Conservation (phyloP, 2,113 vertebrate species). For the Gadus macrocephalus region DNA sequence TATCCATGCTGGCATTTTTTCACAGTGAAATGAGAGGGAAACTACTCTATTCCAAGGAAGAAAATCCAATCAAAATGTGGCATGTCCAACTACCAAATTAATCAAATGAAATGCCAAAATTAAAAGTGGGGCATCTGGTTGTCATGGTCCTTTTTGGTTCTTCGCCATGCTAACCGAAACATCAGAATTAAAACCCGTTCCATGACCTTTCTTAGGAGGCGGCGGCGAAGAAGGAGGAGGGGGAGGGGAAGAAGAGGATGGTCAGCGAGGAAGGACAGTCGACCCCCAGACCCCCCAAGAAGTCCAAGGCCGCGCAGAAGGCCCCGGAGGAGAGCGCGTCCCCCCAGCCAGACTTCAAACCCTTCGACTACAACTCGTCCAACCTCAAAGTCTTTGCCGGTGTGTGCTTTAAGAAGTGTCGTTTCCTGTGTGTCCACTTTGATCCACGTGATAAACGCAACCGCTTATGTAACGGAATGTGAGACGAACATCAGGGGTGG, state of each 20-base stretch:
- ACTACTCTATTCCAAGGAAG: too few species aligned
- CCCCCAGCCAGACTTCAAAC: conserved; percentile 70
- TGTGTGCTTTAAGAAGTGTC: conserved; percentile 53
- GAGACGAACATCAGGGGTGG: too few species aligned
- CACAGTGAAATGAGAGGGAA: too few species aligned
- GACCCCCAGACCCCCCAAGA: conserved; percentile 76
- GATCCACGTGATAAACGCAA: background rate
- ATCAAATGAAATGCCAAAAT: background rate
- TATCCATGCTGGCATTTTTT: too few species aligned
- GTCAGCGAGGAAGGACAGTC: conserved; percentile 59
- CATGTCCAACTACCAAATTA: too few species aligned
- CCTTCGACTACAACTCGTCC: conserved; percentile 91
- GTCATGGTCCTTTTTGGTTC: too few species aligned
- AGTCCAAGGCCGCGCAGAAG: conserved; percentile 71
- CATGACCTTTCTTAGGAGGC: conserved; percentile 50
- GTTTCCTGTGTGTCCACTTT: background rate
- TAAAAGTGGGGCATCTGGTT: background rate
- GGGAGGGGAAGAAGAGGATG: conserved; percentile 69
- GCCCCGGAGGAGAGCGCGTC: conserved; percentile 46
- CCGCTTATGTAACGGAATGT: background rate
- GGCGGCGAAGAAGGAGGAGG: conserved; percentile 58
- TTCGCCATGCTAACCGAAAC: background rate
- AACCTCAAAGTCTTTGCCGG: conserved; percentile 88
- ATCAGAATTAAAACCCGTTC: conserved; percentile 7
- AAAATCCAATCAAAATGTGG: too few species aligned